Evolutionary conservation across 2,113 vertebrate species (phyloP), one percentile per base, ranked within the genome.

Genomic region (Turdus rufiventris): DNA sequence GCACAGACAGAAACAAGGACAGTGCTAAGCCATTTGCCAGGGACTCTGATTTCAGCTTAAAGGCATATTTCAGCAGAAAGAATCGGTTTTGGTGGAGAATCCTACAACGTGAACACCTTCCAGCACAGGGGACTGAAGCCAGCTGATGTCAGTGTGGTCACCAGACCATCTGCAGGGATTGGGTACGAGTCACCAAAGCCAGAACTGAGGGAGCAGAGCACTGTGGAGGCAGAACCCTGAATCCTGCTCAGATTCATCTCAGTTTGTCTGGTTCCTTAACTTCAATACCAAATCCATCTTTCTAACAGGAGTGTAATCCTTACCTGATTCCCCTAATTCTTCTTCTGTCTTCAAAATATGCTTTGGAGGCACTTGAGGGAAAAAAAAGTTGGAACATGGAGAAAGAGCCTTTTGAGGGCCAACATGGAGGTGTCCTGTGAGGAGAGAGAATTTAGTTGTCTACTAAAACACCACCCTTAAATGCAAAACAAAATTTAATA

Each of bases 241-340:
- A 58, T 38, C 77, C 87, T 63, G 20, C 38, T 38, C 0, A 0
- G 61, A 43, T 74, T 70, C 54, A 54, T 78, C 81, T 18, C 17
- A 76, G 33, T 26, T 91, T 75, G 36, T n/a, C 77, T 75, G 60
- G 18, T 73, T 82, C 89, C 66, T 58, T 68, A 70, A 34, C 45
- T 77, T 70, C 66, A 73, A 28, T 82, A 80, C 28, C 68, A 88
- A 82, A 90, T 63, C 43, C 56, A 54, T 77, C 63, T 79, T 71
- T 87, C 60, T 74, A 89, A 77, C 33, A n/a, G 43, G 19, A 83
- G 13, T 0, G 1, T n/a, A 89, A 75, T 6, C 14, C 60, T 89
- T 66, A 67, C 60, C 60, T 18, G 8, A 28, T 56, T 70, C 17
- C 57, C 1, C 0, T 57, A 36, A 68, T 34, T 83, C 40, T 57